These are phyloP conservation scores for Amblyjoppa fuscipennis DNA, from an alignment of 2,888 invertebrate species.

Conservation along the genomic window DNA sequence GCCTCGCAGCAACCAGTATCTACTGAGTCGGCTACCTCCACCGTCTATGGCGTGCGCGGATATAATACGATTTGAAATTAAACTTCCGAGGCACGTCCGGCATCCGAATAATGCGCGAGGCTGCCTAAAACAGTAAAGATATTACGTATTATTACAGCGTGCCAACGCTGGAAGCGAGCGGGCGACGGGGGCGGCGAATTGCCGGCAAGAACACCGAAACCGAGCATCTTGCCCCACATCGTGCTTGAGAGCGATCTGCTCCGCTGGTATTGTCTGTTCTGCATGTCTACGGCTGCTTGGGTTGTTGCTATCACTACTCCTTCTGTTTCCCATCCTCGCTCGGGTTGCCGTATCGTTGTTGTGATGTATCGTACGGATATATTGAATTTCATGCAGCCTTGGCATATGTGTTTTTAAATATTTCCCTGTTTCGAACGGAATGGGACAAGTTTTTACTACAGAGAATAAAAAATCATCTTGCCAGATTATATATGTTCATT, in stretches of 20 bases:
- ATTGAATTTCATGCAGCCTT: slow-evolving; percentile 7
- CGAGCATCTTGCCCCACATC: slow-evolving; percentile 63
- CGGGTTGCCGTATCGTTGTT: not conserved
- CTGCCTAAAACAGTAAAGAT: slow-evolving; percentile 84
- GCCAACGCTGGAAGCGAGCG: slow-evolving; percentile 72
- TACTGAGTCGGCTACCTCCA: slow-evolving; percentile 30
- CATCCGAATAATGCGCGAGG: slow-evolving; percentile 82
- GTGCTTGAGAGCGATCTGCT: slow-evolving; percentile 45
- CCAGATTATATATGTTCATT: too few relatives aligned
- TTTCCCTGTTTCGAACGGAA: too few relatives aligned
- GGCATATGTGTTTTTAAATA: not conserved
- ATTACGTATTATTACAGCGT: slow-evolving; percentile 83
- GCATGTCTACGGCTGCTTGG: slow-evolving; percentile 4
- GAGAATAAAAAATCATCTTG: too few relatives aligned
- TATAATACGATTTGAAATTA: slow-evolving; percentile 83
- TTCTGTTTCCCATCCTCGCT: not conserved
- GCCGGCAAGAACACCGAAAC: slow-evolving; percentile 65
- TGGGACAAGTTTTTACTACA: too few relatives aligned
- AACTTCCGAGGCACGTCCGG: slow-evolving; percentile 82
- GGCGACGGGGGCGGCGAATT: slow-evolving; percentile 30
- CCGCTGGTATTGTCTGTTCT: slow-evolving; percentile 19
- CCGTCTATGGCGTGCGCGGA: slow-evolving; percentile 73
- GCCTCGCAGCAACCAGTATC: slow-evolving; percentile 40
- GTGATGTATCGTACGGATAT: not conserved
- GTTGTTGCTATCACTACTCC: not conserved